A percentile compares a stretch with the other conserved stretches of the same genome.
Evolutionary conservation across 2,888 invertebrate genomes (phyloP).

Genomic region (Iphiclides podalirius): DNA sequence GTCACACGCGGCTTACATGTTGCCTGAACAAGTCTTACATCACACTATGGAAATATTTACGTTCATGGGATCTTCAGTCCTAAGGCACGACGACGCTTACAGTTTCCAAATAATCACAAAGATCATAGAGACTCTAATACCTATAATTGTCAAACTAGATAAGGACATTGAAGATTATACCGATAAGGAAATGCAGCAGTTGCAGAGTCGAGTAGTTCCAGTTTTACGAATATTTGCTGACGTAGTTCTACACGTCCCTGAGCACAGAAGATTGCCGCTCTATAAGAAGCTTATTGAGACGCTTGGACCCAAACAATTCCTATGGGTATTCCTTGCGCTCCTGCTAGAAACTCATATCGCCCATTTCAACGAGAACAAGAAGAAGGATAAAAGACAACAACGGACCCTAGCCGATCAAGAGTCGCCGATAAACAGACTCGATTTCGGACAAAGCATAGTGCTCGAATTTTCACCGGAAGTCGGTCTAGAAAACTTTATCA

Average conservation of each 20-base stretch:
- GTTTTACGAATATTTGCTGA: constrained; percentile 94
- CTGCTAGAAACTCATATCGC: constrained; percentile 86
- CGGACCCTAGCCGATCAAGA: constrained; percentile 62
- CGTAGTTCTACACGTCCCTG: constrained; percentile 94
- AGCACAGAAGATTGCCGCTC: constrained; percentile 91
- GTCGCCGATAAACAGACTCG: constrained; percentile 79
- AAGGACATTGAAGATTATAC: constrained; percentile 55
- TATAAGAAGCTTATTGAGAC: constrained; percentile 89
- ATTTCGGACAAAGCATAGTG: constrained; percentile 84
- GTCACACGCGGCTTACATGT: constrained; percentile 86
- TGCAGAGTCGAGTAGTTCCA: constrained; percentile 77
- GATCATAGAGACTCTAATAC: constrained; percentile 94
- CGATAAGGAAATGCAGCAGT: constrained; percentile 56
- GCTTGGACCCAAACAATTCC: constrained; percentile 81
- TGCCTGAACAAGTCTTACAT: constrained; percentile 92
- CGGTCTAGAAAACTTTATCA: constrained; percentile 83
- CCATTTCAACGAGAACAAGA: constrained; percentile 73
- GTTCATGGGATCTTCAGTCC: constrained; percentile 96
- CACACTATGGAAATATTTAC: constrained; percentile 98
- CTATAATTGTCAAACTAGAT: constrained; percentile 84
- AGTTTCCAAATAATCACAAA: constrained; percentile 95
- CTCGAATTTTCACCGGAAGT: constrained; percentile 83
- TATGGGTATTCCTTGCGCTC: constrained; percentile 86
- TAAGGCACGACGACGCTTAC: constrained; percentile 96
- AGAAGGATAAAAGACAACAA: constrained; percentile 48